Evolutionary conservation across 2,888 invertebrate genomes (phyloP).

Genomic region (Lutraria lutraria): DNA sequence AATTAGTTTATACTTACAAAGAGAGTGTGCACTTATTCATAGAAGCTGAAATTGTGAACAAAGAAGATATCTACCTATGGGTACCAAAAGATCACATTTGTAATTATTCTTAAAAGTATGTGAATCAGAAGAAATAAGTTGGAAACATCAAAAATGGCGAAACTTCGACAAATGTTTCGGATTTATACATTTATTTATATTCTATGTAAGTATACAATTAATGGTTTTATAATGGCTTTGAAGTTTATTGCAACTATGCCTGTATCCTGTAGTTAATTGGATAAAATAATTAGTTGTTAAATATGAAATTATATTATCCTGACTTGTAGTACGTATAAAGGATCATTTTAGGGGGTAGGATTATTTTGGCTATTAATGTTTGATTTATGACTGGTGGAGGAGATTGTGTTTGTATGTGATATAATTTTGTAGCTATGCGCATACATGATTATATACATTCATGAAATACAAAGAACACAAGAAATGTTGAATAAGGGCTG

Average conservation of each 20-base stretch:
- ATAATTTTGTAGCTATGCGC: not conserved
- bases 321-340: not conserved
- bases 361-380: slow-evolving; percentile 2
- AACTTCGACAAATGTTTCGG: slow-evolving; percentile 40
- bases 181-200: slow-evolving; percentile 50
- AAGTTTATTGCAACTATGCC: not conserved
- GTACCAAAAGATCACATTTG: not conserved
- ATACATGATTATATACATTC: not conserved
- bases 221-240: slow-evolving; percentile 3
- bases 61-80: not conserved
- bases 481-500: not conserved
- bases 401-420: not conserved
- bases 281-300: not conserved
- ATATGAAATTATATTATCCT: not conserved
- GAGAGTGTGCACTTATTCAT: not conserved
- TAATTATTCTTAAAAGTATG: not conserved
- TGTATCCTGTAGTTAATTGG: slow-evolving; percentile 16
- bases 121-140: not conserved
- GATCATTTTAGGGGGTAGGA: not conserved
- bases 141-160: slow-evolving; percentile 38
- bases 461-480: not conserved
- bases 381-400: not conserved
- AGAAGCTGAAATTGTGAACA: slow-evolving; percentile 1
- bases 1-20: not conserved
- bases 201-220: slow-evolving; percentile 51